phyloP scores from a whole-genome alignment of 1,140 invertebrate genomes.

The Acyrthosiphon pisum region DNA sequence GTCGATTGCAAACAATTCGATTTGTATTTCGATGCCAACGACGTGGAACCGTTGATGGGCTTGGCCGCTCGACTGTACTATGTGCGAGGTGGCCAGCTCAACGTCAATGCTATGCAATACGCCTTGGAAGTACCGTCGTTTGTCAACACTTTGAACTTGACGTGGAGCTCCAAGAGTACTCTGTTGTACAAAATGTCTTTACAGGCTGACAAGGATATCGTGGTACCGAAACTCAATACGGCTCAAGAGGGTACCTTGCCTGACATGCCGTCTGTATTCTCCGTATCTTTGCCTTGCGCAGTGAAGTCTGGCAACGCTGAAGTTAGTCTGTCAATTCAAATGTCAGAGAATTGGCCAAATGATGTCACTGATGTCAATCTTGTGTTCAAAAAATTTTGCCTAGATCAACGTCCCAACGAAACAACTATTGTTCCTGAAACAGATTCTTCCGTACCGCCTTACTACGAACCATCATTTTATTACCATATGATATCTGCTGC shows the following conservation, averaged over 20 bases:
- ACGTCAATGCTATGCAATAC: neutral
- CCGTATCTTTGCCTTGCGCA: neutral
- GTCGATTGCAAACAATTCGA: neutral
- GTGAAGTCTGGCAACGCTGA: neutral
- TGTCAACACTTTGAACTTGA: neutral
- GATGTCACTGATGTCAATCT: neutral
- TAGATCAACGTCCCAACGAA: neutral
- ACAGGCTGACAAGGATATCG: neutral
- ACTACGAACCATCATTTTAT: constrained; percentile 34
- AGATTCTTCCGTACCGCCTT: neutral
- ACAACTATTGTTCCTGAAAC: neutral
- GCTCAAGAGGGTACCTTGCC: constrained; percentile 1
- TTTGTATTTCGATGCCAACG: constrained; percentile 20
- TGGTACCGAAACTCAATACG: neutral
- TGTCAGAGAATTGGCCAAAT: neutral
- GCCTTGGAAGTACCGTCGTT: neutral
- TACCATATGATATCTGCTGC: constrained; percentile 5
- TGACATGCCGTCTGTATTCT: neutral
- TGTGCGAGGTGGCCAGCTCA: neutral
- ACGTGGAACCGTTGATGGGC: constrained; percentile 31
- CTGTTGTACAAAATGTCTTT: neutral
- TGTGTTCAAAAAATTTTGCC: constrained; percentile 20
- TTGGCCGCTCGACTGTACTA: constrained; percentile 37
- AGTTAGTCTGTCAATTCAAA: neutral
- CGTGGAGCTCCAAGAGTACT: neutral